Conservation (phyloP, 2,113 vertebrate genomes). For the Ophthalmolycus amberensis region DNA sequence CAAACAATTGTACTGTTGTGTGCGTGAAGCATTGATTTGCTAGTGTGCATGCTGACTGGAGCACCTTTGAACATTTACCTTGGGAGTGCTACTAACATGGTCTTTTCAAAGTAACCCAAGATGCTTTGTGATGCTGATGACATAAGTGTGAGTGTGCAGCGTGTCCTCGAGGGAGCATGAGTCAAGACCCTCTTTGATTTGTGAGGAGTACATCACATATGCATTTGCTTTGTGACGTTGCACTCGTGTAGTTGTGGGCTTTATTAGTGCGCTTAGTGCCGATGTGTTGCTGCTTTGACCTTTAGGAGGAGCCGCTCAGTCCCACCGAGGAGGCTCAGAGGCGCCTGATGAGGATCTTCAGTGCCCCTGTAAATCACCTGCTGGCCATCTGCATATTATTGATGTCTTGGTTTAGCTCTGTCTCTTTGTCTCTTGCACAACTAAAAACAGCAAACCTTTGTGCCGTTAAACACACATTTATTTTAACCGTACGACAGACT, state of each 20-base stretch:
- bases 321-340: slow-evolving; percentile 89
- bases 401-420: slow-evolving; percentile 11
- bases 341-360: slow-evolving; percentile 95
- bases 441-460: background rate
- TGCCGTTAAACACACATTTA: background rate
- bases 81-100: slow-evolving; percentile 29
- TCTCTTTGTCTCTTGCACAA: background rate
- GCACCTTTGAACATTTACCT: slow-evolving; percentile 15
- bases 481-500: background rate
- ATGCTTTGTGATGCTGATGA: slow-evolving; percentile 38
- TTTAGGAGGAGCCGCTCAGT: slow-evolving; percentile 86
- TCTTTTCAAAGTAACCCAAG: slow-evolving; percentile 28
- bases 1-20: background rate
- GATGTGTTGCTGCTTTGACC: slow-evolving; percentile 86
- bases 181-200: background rate
- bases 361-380: slow-evolving; percentile 85
- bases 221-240: background rate
- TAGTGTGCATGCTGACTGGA: slow-evolving; percentile 30
- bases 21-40: slow-evolving; percentile 1
- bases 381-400: slow-evolving; percentile 24
- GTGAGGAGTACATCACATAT: background rate
- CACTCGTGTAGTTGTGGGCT: background rate
- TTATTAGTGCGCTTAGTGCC: slow-evolving; percentile 21
- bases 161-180: background rate
- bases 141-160: background rate